Conservation (phyloP, 2,888 invertebrate species). For the Agriopis marginaria region DNA sequence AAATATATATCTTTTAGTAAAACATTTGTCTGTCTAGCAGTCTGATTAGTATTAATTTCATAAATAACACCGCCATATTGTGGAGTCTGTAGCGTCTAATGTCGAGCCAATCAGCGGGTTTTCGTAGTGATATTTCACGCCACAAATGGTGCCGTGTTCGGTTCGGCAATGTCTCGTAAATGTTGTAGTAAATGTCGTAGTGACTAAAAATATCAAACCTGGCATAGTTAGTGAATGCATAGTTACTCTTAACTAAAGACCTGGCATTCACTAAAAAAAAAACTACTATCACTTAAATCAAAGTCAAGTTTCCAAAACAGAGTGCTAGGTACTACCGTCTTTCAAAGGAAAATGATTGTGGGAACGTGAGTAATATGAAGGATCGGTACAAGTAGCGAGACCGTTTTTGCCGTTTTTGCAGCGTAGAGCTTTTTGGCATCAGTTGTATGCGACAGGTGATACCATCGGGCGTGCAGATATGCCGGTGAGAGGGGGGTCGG, state of each 20-base stretch:
- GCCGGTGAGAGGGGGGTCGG: slow-evolving; percentile 26
- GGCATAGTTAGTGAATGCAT: too few species aligned
- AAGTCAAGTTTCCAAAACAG: slow-evolving; percentile 20
- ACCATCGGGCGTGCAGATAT: slow-evolving; percentile 37
- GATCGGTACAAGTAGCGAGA: slow-evolving; percentile 22
- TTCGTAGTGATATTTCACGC: too few species aligned
- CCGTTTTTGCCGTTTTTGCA: slow-evolving; percentile 36
- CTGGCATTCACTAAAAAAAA: slow-evolving; percentile 3
- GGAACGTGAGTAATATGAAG: slow-evolving; percentile 28
- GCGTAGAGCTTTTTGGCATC: slow-evolving; percentile 33
- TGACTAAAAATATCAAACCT: too few species aligned
- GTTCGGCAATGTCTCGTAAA: too few species aligned
- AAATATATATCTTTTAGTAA: too few species aligned
- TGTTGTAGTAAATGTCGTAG: too few species aligned
- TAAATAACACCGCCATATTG: too few species aligned
- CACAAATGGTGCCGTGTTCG: too few species aligned
- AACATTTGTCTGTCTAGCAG: too few species aligned
- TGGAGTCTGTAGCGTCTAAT: too few species aligned
- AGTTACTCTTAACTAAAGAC: not conserved
- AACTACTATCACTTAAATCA: slow-evolving; percentile 7
- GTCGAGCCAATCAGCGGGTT: too few species aligned
- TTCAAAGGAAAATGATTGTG: slow-evolving; percentile 24
- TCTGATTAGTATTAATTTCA: too few species aligned
- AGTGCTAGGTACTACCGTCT: slow-evolving; percentile 2
- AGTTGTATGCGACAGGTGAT: slow-evolving; percentile 51